These are phyloP conservation scores for Macrobrachium nipponense DNA, from an alignment of 1,140 invertebrate species.

Conservation along the genomic window DNA sequence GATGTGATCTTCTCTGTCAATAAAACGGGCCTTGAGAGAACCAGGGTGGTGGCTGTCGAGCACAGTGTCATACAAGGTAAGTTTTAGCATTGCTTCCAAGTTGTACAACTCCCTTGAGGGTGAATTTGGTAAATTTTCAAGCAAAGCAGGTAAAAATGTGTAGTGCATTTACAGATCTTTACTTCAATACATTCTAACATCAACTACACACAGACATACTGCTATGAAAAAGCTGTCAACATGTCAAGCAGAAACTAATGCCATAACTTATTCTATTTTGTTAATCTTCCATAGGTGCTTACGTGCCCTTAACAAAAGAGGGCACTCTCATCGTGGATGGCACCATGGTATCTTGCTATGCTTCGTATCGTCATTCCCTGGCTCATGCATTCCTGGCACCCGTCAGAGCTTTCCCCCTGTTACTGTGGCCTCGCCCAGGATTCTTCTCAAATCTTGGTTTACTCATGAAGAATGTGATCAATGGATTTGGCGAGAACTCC, in stretches of 20 bases:
- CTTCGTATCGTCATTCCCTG: slow-evolving; percentile 66
- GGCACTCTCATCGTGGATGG: slow-evolving; percentile 69
- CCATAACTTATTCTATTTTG: not conserved
- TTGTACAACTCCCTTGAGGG: not conserved
- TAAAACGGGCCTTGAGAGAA: slow-evolving; percentile 26
- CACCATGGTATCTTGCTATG: slow-evolving; percentile 68
- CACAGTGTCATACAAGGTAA: slow-evolving; percentile 34
- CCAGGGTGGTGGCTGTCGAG: slow-evolving; percentile 33
- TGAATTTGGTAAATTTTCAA: not conserved
- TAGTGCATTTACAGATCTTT: not conserved
- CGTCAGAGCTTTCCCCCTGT: slow-evolving; percentile 63
- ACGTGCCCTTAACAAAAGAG: slow-evolving; percentile 68
- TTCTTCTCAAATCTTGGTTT: not conserved
- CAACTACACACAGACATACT: not conserved
- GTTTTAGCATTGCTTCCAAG: not conserved
- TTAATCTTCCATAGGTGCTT: slow-evolving; percentile 65
- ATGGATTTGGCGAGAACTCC: not conserved
- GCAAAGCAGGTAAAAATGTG: not conserved
- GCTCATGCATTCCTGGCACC: slow-evolving; percentile 68
- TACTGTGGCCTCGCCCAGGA: slow-evolving; percentile 43
- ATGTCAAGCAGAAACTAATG: not conserved
- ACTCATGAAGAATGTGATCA: not conserved
- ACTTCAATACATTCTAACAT: not conserved
- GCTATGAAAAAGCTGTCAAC: not conserved
- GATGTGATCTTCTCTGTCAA: slow-evolving; percentile 40